Conservation (phyloP, 2,113 vertebrate species). For the Lophura nycthemera region DNA sequence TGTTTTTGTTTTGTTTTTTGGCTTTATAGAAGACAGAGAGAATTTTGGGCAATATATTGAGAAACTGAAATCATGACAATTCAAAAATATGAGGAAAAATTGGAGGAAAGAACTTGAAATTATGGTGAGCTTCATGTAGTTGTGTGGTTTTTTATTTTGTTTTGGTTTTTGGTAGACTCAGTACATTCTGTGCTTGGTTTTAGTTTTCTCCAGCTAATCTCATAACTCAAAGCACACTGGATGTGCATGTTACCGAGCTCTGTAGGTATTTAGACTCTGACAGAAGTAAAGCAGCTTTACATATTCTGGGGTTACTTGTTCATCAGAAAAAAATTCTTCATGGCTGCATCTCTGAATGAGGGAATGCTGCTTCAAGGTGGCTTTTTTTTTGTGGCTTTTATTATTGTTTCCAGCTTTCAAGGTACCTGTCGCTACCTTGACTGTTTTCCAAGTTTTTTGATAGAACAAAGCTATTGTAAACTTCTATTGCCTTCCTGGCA, state of each 20-base stretch:
- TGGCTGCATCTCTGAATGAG: neutral
- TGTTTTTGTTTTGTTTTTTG: conserved; percentile 26
- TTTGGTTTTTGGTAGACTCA: neutral
- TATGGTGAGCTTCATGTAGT: neutral
- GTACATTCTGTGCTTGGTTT: conserved; percentile 22
- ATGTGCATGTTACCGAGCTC: conserved; percentile 42
- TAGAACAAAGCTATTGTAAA: conserved; percentile 11
- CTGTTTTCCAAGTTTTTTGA: conserved; percentile 1
- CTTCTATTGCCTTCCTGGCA: neutral
- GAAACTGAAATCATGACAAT: neutral
- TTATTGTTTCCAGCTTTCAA: conserved; percentile 29
- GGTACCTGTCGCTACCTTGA: neutral
- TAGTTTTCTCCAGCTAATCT: conserved; percentile 56
- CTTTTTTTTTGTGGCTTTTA: conserved; percentile 1
- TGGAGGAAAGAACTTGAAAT: conserved; percentile 15
- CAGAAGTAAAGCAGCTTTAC: conserved; percentile 40
- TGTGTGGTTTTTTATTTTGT: neutral
- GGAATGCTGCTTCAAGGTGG: neutral
- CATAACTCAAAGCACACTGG: conserved; percentile 14
- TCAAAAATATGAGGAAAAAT: conserved; percentile 22
- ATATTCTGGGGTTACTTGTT: conserved; percentile 29
- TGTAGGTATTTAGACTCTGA: conserved; percentile 57
- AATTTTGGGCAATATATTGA: conserved; percentile 30
- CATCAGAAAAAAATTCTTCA: conserved; percentile 42
- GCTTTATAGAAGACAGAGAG: conserved; percentile 6